Conservation (phyloP, 2,888 invertebrate genomes). For the Phanerotoma sp. region DNA sequence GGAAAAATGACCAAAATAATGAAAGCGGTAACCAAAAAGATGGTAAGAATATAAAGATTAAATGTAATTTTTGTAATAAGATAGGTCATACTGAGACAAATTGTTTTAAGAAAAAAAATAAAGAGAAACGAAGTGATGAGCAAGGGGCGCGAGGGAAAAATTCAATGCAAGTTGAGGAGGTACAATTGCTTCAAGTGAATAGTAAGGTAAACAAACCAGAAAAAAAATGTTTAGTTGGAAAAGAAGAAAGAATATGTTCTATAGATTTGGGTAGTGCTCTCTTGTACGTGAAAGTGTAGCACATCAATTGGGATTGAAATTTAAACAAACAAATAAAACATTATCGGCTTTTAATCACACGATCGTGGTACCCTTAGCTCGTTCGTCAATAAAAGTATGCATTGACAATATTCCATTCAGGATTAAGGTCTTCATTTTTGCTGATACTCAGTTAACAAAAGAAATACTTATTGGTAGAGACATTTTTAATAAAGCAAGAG, state of each 20-base stretch:
- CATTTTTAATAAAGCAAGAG: constrained; percentile 22
- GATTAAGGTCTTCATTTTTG: constrained; percentile 28
- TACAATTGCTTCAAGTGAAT: not conserved
- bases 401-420: constrained; percentile 28
- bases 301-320: constrained; percentile 13
- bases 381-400: constrained; percentile 17
- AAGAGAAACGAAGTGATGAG: not conserved
- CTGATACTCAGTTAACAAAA: constrained; percentile 24
- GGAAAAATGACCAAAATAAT: not conserved
- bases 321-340: constrained; percentile 19
- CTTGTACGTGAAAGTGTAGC: constrained; percentile 31
- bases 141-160: not conserved
- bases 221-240: constrained; percentile 23
- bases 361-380: constrained; percentile 22
- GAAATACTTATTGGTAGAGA: constrained; percentile 31
- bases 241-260: constrained; percentile 19
- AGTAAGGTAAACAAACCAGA: constrained; percentile 21
- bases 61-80: constrained; percentile 11
- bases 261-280: constrained; percentile 34
- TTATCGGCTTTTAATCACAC: constrained; percentile 30
- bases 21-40: not conserved
- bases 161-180: not conserved
- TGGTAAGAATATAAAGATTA: not conserved
- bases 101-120: constrained; percentile 18
- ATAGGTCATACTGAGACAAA: constrained; percentile 3